Base-by-base conservation (phyloP, 2,888 invertebrate genomes). In the Nephrocerus scutellatus region DNA sequence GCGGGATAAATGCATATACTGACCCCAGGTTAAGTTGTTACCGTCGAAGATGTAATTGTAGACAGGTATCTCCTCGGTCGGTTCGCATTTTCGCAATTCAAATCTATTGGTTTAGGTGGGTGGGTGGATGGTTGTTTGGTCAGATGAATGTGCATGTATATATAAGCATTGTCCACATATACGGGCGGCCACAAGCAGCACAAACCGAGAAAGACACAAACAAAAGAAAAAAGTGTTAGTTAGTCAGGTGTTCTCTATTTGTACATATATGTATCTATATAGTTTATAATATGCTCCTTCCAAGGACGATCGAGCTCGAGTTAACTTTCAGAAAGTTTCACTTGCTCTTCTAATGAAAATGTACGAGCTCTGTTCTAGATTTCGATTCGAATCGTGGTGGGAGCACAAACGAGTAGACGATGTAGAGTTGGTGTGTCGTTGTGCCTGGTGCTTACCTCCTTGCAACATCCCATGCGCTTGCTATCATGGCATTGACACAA, bases 401-500 rank as follows among this genome's bases (percentile, higher is more conserved):
- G 9, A 14, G 16, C 16, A 28, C 10, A 28, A 28, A 28, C 28
- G 14, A 15, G 9, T n/a, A 9, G 16, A 28, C 16, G 10, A 6
- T 15, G 12, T 13, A 5, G 28, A 28, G n/a, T n/a, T n/a, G n/a
- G n/a, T n/a, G n/a, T n/a, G n/a, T n/a, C n/a, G n/a, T n/a, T 34
- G 16, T 22, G 37, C 24, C 29, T 36, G 25, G 32, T 16, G 52
- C 54, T 50, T 49, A 68, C 69, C 66, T 62, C 48, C 59, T 56
- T 39, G 62, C 55, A 29, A 68, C 59, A 52, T 69, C 69, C 70
- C 70, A 69, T 36, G 65, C 68, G 51, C 57, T 51, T 21, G 68
- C 63, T 56, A 69, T 67, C 57, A 69, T 65, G 37, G 69, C 69
- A 59, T 70, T 70, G 40, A 68, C 65, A 57, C 68, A 68, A 52